Evolutionary conservation across 1,140 invertebrate species (phyloP).

Genomic region (Cherax quadricarinatus): DNA sequence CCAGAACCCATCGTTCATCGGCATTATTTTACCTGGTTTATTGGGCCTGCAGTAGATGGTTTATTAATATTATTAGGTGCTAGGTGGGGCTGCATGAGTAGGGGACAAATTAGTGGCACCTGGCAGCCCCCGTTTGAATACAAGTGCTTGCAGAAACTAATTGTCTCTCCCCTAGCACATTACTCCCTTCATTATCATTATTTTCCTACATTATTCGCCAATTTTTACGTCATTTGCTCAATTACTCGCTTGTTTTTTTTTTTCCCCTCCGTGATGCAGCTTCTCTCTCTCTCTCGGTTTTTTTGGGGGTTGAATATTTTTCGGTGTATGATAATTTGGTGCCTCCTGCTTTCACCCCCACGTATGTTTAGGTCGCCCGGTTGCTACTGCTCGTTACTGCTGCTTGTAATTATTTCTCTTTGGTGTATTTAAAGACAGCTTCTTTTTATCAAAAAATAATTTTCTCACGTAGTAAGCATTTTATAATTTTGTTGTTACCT

Average conservation of each 20-base stretch:
- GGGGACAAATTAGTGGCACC: constrained; percentile 33
- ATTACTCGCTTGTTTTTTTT: constrained; percentile 49
- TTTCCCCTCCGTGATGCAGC: constrained; percentile 4
- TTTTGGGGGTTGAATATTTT: not conserved
- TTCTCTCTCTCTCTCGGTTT: constrained; percentile 8
- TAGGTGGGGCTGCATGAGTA: not conserved
- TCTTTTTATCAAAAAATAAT: too few relatives aligned
- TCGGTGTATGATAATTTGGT: constrained; percentile 8
- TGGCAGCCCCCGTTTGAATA: constrained; percentile 16
- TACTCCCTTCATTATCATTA: constrained; percentile 61
- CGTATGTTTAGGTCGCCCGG: not conserved
- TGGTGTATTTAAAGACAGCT: not conserved
- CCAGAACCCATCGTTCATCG: not conserved
- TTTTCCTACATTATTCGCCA: constrained; percentile 47
- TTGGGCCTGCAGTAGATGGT: constrained; percentile 35
- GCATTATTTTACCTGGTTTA: constrained; percentile 52
- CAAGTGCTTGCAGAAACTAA: constrained; percentile 61
- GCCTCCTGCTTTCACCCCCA: not conserved
- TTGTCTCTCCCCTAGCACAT: constrained; percentile 35
- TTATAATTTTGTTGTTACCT: too few relatives aligned
- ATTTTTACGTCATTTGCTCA: constrained; percentile 59
- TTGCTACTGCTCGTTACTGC: constrained; percentile 10
- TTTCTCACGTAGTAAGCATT: not conserved
- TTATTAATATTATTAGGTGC: constrained; percentile 59
- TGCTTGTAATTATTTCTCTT: constrained; percentile 17